Evolutionary conservation across 2,888 invertebrate species (phyloP).

Genomic region (Folsomia manolachei): DNA sequence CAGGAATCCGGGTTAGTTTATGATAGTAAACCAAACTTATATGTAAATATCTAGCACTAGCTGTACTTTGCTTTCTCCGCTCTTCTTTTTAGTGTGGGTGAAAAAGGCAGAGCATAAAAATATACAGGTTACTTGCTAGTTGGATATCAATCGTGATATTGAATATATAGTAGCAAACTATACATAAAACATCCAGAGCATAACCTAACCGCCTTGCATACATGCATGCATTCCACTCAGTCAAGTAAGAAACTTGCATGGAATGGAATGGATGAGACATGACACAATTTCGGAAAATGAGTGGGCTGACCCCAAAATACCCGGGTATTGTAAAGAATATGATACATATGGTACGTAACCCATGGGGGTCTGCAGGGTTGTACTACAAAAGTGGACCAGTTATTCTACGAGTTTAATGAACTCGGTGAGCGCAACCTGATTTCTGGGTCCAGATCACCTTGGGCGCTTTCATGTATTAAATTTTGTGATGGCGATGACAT

Average conservation of each 20-base stretch:
- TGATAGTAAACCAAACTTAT: no score
- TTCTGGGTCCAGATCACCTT: conserved; percentile 14
- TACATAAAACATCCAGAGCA: background rate
- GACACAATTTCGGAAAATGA: conserved; percentile 15
- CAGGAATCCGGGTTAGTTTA: background rate
- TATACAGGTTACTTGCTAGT: background rate
- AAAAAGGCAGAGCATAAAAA: background rate
- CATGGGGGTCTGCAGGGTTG: background rate
- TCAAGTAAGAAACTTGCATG: background rate
- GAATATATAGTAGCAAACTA: background rate
- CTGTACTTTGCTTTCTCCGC: background rate
- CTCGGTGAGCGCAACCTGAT: conserved; percentile 9
- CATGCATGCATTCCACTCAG: no score
- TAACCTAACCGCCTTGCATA: background rate
- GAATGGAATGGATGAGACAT: background rate
- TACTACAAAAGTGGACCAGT: background rate
- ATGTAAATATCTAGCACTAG: no score
- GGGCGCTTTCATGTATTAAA: no score
- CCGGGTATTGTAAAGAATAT: no score
- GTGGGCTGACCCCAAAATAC: conserved; percentile 17
- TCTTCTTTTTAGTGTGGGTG: background rate
- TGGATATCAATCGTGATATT: background rate
- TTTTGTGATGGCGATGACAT: background rate
- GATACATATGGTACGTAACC: no score
- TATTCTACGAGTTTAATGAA: conserved; percentile 7